phyloP scores from a whole-genome alignment of 2,113 vertebrate genomes.

The Pollimyrus isidori region DNA sequence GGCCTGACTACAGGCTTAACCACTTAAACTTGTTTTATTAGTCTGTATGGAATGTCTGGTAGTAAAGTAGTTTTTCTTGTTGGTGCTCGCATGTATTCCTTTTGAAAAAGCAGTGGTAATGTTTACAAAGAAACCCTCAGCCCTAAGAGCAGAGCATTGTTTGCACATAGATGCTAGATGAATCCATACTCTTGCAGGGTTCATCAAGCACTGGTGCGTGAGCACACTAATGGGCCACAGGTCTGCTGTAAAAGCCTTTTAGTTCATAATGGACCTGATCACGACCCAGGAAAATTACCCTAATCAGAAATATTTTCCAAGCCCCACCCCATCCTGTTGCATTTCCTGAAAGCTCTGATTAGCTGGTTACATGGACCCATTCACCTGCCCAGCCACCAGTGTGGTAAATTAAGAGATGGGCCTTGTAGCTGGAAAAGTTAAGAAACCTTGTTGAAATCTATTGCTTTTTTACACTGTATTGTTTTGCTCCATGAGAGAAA shows the following conservation, averaged over 20 bases:
- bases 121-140: neutral
- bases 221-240: neutral
- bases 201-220: neutral
- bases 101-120: neutral
- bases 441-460: neutral
- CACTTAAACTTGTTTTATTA: neutral
- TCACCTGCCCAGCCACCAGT: neutral
- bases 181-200: neutral
- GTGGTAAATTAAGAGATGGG: neutral
- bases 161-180: neutral
- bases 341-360: neutral
- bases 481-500: no score
- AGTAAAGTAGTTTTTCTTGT: neutral
- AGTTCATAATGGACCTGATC: neutral
- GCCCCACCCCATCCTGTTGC: neutral
- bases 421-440: neutral
- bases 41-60: neutral
- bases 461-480: no score
- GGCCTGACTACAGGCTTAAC: neutral
- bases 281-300: neutral
- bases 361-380: neutral
- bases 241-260: neutral
- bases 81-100: neutral
- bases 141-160: neutral
- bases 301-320: neutral